phyloP scores from a whole-genome alignment of 2,797 vertebrate genomes.

The Cheirogaleus major region DNA sequence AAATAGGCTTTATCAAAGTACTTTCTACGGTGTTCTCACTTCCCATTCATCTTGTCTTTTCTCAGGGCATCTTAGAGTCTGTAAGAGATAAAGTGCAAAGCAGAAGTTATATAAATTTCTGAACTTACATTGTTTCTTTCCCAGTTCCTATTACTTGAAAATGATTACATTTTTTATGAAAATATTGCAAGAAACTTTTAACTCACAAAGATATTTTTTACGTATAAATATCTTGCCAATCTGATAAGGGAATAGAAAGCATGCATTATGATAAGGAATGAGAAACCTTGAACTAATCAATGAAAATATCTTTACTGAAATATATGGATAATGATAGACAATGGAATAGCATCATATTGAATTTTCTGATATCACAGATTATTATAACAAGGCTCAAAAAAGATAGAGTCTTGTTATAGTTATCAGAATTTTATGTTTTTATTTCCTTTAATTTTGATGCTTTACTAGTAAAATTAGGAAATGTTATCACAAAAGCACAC shows the following conservation, averaged over 20 bases:
- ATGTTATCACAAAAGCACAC: neutral
- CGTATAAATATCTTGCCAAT: constrained; percentile 14
- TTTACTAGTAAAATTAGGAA: constrained; percentile 31
- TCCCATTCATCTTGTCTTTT: neutral
- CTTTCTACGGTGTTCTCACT: neutral
- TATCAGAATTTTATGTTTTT: constrained; percentile 27
- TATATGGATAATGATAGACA: neutral
- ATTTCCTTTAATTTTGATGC: constrained; percentile 58
- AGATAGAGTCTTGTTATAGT: neutral
- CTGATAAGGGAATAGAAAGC: constrained; percentile 30
- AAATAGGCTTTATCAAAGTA: neutral
- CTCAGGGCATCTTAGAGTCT: neutral
- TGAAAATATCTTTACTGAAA: constrained; percentile 36
- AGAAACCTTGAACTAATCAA: neutral
- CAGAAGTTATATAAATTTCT: constrained; percentile 13
- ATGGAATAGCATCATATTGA: neutral
- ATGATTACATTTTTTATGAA: constrained; percentile 42
- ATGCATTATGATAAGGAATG: neutral
- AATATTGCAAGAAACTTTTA: constrained; percentile 31
- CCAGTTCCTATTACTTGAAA: neutral
- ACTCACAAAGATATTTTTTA: neutral
- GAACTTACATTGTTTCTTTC: neutral
- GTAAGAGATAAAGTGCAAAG: neutral
- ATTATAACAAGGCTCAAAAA: constrained; percentile 17
- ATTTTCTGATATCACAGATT: neutral